A percentile compares a stretch with the other conserved stretches of the same genome.
These are phyloP conservation scores for Ostrea edulis DNA, from an alignment of 1,140 invertebrate species.

Conservation along the genomic window DNA sequence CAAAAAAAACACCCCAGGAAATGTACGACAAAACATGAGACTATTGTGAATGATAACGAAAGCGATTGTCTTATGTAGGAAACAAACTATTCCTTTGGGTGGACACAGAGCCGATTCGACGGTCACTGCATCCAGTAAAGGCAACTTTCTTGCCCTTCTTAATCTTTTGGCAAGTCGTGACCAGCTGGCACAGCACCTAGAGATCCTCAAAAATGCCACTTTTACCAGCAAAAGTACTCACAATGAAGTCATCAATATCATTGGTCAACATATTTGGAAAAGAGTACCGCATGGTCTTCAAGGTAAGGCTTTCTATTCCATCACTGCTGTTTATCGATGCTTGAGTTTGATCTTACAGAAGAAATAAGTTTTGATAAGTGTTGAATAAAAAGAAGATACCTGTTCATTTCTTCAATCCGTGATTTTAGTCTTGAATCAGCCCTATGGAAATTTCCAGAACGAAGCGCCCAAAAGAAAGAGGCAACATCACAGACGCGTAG, in stretches of 20 bases:
- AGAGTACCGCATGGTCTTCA: conserved; percentile 17
- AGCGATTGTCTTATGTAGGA: conserved; percentile 38
- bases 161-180: conserved; percentile 29
- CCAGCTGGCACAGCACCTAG: conserved; percentile 16
- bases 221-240: conserved; percentile 41
- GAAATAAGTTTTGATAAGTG: no score
- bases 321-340: no score
- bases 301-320: neutral
- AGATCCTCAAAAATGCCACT: conserved; percentile 19
- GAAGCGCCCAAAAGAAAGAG: no score
- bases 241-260: conserved; percentile 41
- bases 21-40: conserved; percentile 26
- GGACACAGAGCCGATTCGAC: conserved; percentile 42
- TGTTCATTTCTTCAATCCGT: no score
- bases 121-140: neutral
- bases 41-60: conserved; percentile 14
- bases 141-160: conserved; percentile 39
- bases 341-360: no score
- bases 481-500: no score
- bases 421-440: no score
- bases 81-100: conserved; percentile 37
- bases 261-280: conserved; percentile 33
- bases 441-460: no score
- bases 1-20: no score
- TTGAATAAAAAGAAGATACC: no score